Conservation (phyloP, 2,113 vertebrate species). For the Caranx melampygus region DNA sequence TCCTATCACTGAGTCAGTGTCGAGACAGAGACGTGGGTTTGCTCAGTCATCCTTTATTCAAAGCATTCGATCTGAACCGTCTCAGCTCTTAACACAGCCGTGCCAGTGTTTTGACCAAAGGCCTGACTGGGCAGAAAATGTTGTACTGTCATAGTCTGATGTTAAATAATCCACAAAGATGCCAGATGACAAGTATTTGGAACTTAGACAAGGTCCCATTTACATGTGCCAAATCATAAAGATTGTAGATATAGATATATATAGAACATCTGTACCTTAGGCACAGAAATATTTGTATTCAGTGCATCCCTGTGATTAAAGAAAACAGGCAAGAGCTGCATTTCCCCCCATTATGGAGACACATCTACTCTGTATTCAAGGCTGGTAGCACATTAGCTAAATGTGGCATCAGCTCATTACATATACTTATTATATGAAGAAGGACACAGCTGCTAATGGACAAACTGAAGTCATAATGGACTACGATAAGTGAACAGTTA, state of each 20-base stretch:
- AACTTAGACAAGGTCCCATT: too few species aligned
- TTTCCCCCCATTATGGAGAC: conserved; percentile 9
- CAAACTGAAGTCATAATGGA: conserved; percentile 25
- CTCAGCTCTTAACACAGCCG: background rate
- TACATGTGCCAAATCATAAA: too few species aligned
- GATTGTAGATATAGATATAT: too few species aligned
- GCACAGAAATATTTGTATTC: background rate
- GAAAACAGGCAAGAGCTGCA: background rate
- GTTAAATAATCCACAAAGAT: background rate
- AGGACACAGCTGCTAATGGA: conserved; percentile 18
- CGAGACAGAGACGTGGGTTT: conserved; percentile 39
- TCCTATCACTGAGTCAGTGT: conserved; percentile 39
- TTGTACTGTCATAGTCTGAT: background rate
- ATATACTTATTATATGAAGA: conserved; percentile 12
- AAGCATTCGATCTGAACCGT: conserved; percentile 6
- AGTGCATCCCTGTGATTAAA: too few species aligned
- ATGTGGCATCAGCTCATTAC: conserved; percentile 6
- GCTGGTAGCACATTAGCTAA: conserved; percentile 3
- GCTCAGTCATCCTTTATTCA: conserved; percentile 38
- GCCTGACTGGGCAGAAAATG: background rate
- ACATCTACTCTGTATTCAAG: conserved; percentile 35
- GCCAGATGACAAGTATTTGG: background rate
- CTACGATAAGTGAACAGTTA: background rate
- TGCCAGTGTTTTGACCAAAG: background rate
- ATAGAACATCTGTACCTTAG: background rate